Evolutionary conservation across 1,140 invertebrate genomes (phyloP).

Genomic region (Drosophila chauvacae): DNA sequence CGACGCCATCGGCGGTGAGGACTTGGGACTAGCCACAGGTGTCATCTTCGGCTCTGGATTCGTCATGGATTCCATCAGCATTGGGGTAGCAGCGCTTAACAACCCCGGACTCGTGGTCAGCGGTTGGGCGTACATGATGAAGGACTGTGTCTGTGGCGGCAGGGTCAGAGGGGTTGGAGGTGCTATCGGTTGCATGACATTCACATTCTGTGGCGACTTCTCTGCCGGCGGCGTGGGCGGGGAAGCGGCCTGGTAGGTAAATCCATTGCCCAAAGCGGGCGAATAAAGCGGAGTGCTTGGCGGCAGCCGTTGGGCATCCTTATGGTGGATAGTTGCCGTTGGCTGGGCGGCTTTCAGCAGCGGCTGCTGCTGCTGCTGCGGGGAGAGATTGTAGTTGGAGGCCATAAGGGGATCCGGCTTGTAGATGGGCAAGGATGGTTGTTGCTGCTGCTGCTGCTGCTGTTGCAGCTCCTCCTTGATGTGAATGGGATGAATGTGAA

Average conservation of each 20-base stretch:
- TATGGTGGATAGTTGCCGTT: slow-evolving; percentile 72
- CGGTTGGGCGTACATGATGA: slow-evolving; percentile 58
- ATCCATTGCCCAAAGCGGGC: slow-evolving; percentile 28
- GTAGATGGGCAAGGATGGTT: slow-evolving; percentile 38
- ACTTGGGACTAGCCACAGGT: slow-evolving; percentile 29
- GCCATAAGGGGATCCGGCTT: slow-evolving; percentile 71
- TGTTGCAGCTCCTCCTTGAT: slow-evolving; percentile 59
- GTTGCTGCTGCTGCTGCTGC: slow-evolving; percentile 29
- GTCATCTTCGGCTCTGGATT: slow-evolving; percentile 9
- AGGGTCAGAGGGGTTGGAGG: slow-evolving; percentile 3
- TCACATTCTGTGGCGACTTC: neutral
- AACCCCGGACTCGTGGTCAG: slow-evolving; percentile 86
- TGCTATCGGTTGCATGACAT: slow-evolving; percentile 30
- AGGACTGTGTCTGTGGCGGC: slow-evolving; percentile 39
- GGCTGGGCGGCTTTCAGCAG: slow-evolving; percentile 45
- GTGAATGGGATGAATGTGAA: slow-evolving; percentile 60
- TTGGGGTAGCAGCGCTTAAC: slow-evolving; percentile 87
- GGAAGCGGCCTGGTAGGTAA: slow-evolving; percentile 49
- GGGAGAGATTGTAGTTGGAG: slow-evolving; percentile 50
- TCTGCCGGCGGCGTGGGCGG: slow-evolving; percentile 46
- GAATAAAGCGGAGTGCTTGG: slow-evolving; percentile 27
- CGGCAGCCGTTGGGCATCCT: slow-evolving; percentile 50
- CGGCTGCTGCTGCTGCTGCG: slow-evolving; percentile 8
- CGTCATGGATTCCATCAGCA: slow-evolving; percentile 85
- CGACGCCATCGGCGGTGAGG: slow-evolving; percentile 17